These are phyloP conservation scores for Trissolcus japonicus DNA, from an alignment of 2,888 invertebrate genomes.

Conservation along the genomic window DNA sequence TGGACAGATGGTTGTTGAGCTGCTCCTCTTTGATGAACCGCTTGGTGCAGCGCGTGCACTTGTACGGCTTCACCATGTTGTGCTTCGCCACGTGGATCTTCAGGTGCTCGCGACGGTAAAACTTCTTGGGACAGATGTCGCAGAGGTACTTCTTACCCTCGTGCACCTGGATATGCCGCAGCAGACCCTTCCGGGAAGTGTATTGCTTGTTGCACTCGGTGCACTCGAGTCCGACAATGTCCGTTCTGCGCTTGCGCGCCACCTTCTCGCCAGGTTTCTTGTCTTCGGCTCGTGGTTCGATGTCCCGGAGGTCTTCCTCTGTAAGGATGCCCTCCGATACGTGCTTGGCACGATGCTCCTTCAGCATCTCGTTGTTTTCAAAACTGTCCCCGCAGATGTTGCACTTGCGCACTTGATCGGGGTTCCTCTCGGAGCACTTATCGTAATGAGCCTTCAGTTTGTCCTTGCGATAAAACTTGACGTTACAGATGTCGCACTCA, in stretches of 20 bases:
- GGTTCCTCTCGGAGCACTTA: conserved; percentile 74
- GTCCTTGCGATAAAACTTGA: conserved; percentile 74
- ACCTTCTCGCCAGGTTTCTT: conserved; percentile 67
- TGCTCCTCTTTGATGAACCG: conserved; percentile 75
- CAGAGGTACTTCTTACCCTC: conserved; percentile 74
- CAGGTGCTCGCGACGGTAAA: conserved; percentile 72
- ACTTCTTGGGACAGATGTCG: conserved; percentile 75
- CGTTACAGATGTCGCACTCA: conserved; percentile 74
- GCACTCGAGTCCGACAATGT: conserved; percentile 73
- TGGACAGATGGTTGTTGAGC: conserved; percentile 70
- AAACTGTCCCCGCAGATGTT: conserved; percentile 74
- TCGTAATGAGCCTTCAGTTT: conserved; percentile 74
- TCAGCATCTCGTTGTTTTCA: conserved; percentile 72
- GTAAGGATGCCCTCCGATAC: conserved; percentile 73
- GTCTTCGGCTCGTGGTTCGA: conserved; percentile 68
- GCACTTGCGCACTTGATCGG: conserved; percentile 74
- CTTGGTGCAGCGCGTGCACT: conserved; percentile 72
- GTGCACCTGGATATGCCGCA: conserved; percentile 73
- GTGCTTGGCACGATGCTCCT: conserved; percentile 71
- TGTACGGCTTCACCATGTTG: conserved; percentile 74
- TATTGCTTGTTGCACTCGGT: conserved; percentile 74
- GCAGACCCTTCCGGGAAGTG: conserved; percentile 71
- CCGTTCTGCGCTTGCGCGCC: conserved; percentile 71
- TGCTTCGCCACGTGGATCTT: conserved; percentile 75
- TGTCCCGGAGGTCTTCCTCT: conserved; percentile 72